These are phyloP conservation scores for Crotophaga sulcirostris DNA, from an alignment of 2,113 vertebrate genomes.

Conservation along the genomic window DNA sequence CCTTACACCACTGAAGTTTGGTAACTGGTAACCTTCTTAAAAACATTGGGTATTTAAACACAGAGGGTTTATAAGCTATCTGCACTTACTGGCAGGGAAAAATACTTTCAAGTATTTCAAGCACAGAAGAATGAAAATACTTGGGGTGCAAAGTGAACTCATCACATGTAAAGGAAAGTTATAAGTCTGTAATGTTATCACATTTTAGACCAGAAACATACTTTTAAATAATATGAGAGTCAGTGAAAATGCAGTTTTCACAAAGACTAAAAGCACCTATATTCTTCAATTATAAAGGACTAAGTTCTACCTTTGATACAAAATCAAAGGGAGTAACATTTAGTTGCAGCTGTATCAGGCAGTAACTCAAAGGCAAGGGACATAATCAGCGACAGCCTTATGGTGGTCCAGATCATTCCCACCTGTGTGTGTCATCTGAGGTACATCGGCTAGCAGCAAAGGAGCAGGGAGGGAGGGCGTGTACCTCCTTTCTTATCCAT, in stretches of 20 bases:
- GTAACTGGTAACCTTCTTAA: conserved; percentile 18
- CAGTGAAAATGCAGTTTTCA: background rate
- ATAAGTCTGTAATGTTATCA: background rate
- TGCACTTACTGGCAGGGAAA: background rate
- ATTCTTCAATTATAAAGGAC: background rate
- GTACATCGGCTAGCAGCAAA: background rate
- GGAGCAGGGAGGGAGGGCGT: background rate
- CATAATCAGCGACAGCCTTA: background rate
- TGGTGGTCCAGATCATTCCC: background rate
- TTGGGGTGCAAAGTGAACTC: background rate
- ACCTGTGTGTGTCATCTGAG: background rate
- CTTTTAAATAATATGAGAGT: background rate
- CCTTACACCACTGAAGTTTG: conserved; percentile 25
- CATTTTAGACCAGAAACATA: background rate
- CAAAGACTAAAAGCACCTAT: background rate
- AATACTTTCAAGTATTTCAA: conserved; percentile 15
- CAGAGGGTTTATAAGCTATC: background rate
- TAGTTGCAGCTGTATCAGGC: background rate
- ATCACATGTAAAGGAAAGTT: background rate
- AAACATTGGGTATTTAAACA: conserved; percentile 17
- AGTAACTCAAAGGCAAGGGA: background rate
- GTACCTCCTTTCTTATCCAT: background rate
- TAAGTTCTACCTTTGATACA: background rate
- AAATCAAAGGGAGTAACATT: background rate
- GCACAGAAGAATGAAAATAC: background rate